These are phyloP conservation scores for Galagoides demidoff DNA, from an alignment of 2,797 vertebrate species.

Conservation along the genomic window DNA sequence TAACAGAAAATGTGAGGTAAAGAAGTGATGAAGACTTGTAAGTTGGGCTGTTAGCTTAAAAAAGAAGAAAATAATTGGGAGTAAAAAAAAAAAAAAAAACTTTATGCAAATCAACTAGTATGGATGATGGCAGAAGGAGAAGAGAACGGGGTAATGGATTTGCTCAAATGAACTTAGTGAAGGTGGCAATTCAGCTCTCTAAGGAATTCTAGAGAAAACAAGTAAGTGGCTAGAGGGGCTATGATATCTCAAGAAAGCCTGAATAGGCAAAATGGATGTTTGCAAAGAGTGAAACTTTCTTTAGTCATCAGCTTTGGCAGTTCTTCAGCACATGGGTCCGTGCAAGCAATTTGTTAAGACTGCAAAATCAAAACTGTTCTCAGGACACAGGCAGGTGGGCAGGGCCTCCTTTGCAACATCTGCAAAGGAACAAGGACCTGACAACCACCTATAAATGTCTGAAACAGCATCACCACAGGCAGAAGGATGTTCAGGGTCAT, in stretches of 20 bases:
- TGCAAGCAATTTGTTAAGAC: constrained; percentile 26
- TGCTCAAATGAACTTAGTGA: constrained; percentile 66
- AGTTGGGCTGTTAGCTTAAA: constrained; percentile 57
- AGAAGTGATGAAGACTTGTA: constrained; percentile 65
- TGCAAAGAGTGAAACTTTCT: constrained; percentile 51
- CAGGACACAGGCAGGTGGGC: not conserved
- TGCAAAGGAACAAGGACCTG: not conserved
- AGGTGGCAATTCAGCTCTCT: constrained; percentile 48
- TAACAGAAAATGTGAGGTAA: constrained; percentile 50
- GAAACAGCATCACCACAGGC: not conserved
- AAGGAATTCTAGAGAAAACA: constrained; percentile 40
- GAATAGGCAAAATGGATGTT: constrained; percentile 48
- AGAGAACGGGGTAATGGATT: constrained; percentile 61
- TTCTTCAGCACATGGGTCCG: not conserved
- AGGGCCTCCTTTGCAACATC: not conserved
- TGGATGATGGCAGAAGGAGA: constrained; percentile 32
- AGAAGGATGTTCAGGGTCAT: not conserved
- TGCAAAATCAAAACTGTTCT: not conserved
- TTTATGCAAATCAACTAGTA: constrained; percentile 42
- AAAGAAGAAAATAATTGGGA: constrained; percentile 60
- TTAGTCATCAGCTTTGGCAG: constrained; percentile 25
- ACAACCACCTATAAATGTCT: not conserved
- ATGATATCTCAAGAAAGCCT: constrained; percentile 42
- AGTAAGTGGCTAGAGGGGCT: not conserved
- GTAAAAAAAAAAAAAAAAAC: not conserved